A percentile compares a stretch with the other conserved stretches of the same genome.
phyloP scores from a whole-genome alignment of 1,140 invertebrate genomes.

The Conus betulinus region DNA sequence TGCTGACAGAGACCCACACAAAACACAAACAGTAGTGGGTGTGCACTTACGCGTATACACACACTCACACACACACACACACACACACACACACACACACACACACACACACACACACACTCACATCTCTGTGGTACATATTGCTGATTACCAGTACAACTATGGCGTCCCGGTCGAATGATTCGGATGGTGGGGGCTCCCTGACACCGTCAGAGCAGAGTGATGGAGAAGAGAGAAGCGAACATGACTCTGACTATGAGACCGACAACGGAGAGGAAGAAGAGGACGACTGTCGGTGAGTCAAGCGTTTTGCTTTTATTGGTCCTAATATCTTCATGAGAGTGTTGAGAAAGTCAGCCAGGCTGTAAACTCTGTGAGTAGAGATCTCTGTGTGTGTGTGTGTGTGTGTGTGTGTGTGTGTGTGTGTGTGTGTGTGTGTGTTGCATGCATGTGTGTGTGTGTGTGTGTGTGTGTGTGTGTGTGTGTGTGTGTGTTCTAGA shows the following conservation, averaged over 20 bases:
- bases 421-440: too few relatives aligned
- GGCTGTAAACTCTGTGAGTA: too few relatives aligned
- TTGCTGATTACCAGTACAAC: not conserved
- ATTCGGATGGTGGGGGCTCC: constrained; percentile 64
- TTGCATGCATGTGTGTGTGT: not conserved
- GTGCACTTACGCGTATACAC: not conserved
- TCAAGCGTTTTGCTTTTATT: not conserved
- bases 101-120: not conserved
- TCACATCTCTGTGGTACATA: constrained; percentile 14
- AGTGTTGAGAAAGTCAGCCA: too few relatives aligned
- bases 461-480: not conserved
- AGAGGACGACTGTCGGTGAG: constrained; percentile 40
- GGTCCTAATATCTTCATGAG: too few relatives aligned
- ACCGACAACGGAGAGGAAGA: constrained; percentile 65
- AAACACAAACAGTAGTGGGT: constrained; percentile 4
- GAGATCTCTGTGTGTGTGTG: too few relatives aligned
- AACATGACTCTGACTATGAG: constrained; percentile 71
- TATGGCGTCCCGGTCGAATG: constrained; percentile 53
- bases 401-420: too few relatives aligned
- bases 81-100: constrained; percentile 13
- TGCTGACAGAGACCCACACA: not conserved
- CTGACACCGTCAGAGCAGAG: constrained; percentile 69
- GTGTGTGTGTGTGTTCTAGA: not conserved
- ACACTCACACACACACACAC: constrained; percentile 12
- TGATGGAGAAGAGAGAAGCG: constrained; percentile 59